Percentiles rank a stretch among this genome's conserved stretches.
Conservation (phyloP, 2,113 vertebrate species). For the Pyxicephalus adspersus region DNA sequence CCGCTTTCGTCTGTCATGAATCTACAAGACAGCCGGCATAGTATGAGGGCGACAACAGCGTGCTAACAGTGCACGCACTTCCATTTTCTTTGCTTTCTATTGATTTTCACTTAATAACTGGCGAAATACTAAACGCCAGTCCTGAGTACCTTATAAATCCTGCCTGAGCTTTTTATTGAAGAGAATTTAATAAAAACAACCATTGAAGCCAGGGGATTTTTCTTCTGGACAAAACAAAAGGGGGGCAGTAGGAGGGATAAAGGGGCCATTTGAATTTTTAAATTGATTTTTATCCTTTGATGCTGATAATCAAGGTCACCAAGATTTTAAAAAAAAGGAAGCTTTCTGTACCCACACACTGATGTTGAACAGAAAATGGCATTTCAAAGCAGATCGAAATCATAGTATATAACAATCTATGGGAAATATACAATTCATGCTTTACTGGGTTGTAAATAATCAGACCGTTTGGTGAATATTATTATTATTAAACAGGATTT, state of each 20-base stretch:
- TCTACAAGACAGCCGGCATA: constrained; percentile 99
- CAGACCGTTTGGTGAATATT: no score
- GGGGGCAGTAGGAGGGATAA: constrained; percentile 62
- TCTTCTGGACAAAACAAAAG: constrained; percentile 83
- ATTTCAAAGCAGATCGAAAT: neutral
- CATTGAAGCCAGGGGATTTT: constrained; percentile 92
- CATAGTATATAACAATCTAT: no score
- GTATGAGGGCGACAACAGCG: constrained; percentile 98
- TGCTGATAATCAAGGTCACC: constrained; percentile 35
- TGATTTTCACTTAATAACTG: constrained; percentile 99
- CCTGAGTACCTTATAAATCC: constrained; percentile 99
- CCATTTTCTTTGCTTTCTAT: constrained; percentile 99
- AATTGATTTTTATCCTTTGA: constrained; percentile 22
- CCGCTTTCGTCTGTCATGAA: constrained; percentile 94
- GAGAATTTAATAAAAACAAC: constrained; percentile 99
- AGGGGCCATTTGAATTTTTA: constrained; percentile 63
- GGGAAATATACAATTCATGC: no score
- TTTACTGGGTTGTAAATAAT: no score
- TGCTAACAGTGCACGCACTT: constrained; percentile 97
- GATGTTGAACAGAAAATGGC: neutral
- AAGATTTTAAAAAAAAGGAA: neutral
- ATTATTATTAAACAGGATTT: no score
- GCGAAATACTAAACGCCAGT: constrained; percentile 99
- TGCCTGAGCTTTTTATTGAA: constrained; percentile 99
- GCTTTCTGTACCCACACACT: rapidly evolving